Base-by-base conservation (phyloP, 1,140 invertebrate species). In the Caligus rogercresseyi region DNA sequence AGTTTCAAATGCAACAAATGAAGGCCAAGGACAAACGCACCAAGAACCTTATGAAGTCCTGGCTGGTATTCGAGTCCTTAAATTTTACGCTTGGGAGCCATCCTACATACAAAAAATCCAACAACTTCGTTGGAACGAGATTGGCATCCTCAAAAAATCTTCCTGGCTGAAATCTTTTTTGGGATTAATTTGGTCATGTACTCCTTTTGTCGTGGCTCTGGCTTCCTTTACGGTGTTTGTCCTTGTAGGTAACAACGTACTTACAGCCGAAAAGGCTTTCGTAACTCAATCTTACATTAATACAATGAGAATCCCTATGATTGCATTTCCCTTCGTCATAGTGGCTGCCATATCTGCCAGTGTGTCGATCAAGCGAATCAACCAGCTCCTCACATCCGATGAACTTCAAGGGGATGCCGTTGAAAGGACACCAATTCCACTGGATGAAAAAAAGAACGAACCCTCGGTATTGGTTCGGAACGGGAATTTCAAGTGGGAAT, bases 201-300 rank as follows among this genome's bases (percentile, higher is more conserved):
- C 65, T 18, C 64, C 64, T 23, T 66, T 66, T 21, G 25, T 61
- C 23, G 74, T 78, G 15, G 74, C 76, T 11, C 77, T 96, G 73
- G 88, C 88, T 64, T 87, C 90, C 68, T 98, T 97, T 75, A 85
- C 84, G 68, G 88, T 87, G 64, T 94, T 83, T 76, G 84, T 93
- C 68, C 75, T 92, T n/a, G 71, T 77, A 94, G 72, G 74, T 67
- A 69, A 70, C 2, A 83, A 88, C 72, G 78, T 89, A 63, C 77
- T 98, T 70, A 84, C 91, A 73, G 85, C 78, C 4, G 69, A 77
- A 66, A 78, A 74, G 66, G 77, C 76, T 15, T 80, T 79, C 72
- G 78, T 79, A 3, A 74, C 77, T 11, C 65, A 79, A 14, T 73
- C 77, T 24, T 69, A 79, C n/a, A 76, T 79, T 67, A 77, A 79